A percentile compares a stretch with the other conserved stretches of the same genome.
Evolutionary conservation across 1,140 invertebrate genomes (phyloP).

Genomic region (Nautilus pompilius): DNA sequence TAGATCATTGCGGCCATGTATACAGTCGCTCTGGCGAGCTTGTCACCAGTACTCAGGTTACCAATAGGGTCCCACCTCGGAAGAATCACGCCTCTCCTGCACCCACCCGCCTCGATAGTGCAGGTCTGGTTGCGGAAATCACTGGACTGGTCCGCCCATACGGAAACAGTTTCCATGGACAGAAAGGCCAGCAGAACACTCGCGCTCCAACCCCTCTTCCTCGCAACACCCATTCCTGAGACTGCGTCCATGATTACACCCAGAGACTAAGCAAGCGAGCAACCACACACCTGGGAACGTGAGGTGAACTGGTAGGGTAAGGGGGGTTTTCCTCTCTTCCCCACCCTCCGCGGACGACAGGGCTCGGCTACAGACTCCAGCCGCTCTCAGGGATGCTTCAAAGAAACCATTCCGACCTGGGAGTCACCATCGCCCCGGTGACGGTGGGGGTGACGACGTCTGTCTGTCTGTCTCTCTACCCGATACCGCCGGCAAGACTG

Average conservation of each 20-base stretch:
- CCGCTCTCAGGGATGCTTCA: no score
- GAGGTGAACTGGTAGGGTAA: not conserved
- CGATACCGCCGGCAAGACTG: no score
- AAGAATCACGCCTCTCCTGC: conserved; percentile 47
- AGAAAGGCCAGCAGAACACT: conserved; percentile 8
- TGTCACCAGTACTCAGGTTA: conserved; percentile 65
- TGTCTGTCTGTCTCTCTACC: no score
- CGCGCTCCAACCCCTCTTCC: not conserved
- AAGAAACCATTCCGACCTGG: no score
- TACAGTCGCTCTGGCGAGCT: conserved; percentile 75
- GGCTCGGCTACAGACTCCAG: no score
- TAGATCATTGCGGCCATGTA: conserved; percentile 90
- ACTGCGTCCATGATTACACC: not conserved
- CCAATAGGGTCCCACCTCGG: conserved; percentile 66
- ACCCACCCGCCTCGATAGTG: conserved; percentile 22
- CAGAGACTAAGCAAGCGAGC: not conserved
- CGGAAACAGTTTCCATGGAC: conserved; percentile 1
- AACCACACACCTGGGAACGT: not conserved
- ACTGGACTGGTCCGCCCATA: not conserved
- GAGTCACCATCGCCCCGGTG: no score
- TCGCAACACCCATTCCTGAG: not conserved
- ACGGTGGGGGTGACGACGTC: no score
- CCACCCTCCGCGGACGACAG: no score
- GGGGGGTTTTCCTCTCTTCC: no score
- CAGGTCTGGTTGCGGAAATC: conserved; percentile 9